Base-by-base conservation (phyloP, 2,797 vertebrate species). In the Phyllotis vaccarum region DNA sequence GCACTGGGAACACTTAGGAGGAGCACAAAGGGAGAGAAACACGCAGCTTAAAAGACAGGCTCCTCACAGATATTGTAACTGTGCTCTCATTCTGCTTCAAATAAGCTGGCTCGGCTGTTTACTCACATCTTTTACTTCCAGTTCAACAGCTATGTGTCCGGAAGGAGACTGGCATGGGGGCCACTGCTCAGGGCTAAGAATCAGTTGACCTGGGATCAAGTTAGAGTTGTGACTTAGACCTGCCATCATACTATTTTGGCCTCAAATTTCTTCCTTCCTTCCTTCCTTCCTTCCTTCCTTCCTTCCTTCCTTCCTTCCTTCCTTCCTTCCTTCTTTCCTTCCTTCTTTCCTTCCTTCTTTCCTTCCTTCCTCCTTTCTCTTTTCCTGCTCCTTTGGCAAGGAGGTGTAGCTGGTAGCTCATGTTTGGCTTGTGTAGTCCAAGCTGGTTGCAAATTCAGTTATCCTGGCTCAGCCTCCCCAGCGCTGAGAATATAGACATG, bases 1-100 rank as follows among this genome's bases (percentile, higher is more conserved):
- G 92, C 56, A 46, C 72, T 92, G 89, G 89, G 82, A 66, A 93
- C 52, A 87, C 64, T 87, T 95, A n/a, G n/a, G n/a, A 46, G 2
- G 60, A 85, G 72, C 74, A 68, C 78, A n/a, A 85, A 62, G 43
- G 72, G 91, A 70, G 37, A 90, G 64, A 49, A 37, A 19, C 19
- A 6, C 46, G 5, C 52, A 22, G 66, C 40, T 22, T 91, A 89
- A 79, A 89, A 40, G 52, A 88, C 83, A 49, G 89, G 75, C 64
- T 78, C 62, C 56, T 58, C 54, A 60, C 46, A 46, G 24, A 87
- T 72, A 74, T 60, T 76, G 66, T 83, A 86, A 91, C 56, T 29
- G 75, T 40, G 89, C 29, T 31, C 37, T 68, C 46, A 72, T 43
- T 82, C 93, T 86, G 66, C 54, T 46, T 92, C 91, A 78, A 37